A percentile compares a stretch with the other conserved stretches of the same genome.
Conservation (phyloP, 2,113 vertebrate genomes). For the Fulica atra region DNA sequence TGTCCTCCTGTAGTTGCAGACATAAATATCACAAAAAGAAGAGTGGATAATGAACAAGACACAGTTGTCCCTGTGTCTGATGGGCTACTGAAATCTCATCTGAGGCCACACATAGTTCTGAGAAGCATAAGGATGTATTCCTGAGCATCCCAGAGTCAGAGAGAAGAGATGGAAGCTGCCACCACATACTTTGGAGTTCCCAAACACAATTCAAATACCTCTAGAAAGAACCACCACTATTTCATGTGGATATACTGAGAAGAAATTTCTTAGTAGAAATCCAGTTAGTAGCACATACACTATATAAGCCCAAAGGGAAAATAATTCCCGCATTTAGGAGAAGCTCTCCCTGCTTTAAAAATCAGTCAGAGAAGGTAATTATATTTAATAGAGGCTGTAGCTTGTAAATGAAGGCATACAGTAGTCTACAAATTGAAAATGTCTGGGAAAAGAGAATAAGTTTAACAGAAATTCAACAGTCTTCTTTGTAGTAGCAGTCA, state of each 20-base stretch:
- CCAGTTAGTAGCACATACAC: not conserved
- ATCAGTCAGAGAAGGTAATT: not conserved
- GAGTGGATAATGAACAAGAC: not conserved
- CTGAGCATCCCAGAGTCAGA: not conserved
- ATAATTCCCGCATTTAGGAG: not conserved
- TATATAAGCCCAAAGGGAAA: not conserved
- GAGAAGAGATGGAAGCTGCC: not conserved
- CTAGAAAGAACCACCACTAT: not conserved
- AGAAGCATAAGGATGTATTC: not conserved
- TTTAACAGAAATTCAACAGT: not conserved
- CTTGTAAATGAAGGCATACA: not conserved
- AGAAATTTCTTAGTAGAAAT: not conserved
- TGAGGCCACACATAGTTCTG: not conserved
- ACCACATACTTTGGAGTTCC: not conserved
- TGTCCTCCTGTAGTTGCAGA: not conserved
- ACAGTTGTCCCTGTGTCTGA: not conserved
- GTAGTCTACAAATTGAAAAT: not conserved
- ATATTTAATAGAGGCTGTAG: not conserved
- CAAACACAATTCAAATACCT: not conserved
- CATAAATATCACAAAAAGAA: not conserved
- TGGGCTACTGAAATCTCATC: not conserved
- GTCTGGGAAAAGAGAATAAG: not conserved
- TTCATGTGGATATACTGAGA: not conserved
- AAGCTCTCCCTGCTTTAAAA: not conserved
- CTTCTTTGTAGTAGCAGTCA: not conserved